Evolutionary conservation across 2,797 vertebrate genomes (phyloP), one percentile per base, ranked within the genome.

Genomic region (Sebastes nivosus): DNA sequence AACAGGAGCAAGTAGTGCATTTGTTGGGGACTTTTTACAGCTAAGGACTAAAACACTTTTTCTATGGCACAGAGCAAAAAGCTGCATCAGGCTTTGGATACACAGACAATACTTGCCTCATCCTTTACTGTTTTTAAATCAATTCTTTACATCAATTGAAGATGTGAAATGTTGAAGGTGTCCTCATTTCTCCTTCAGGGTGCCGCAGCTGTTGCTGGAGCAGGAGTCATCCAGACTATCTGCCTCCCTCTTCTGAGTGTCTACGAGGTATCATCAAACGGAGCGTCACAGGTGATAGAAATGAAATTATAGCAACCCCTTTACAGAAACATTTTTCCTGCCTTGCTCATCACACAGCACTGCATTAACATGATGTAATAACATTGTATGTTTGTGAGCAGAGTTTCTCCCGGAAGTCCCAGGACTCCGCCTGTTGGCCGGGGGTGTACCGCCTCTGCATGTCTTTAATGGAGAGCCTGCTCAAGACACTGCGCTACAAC

Each of bases 401-500:
- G 96, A 91, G 90, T 25, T 96, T 98, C 24, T 96, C 97, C n/a
- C 94, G 98, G 0, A 98, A 97, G 86, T 96, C 97, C 7, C 94
- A 98, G 92, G 98, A 99, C 58, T 96, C 95, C 0, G 97, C 98
- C 1, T 99, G 97, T 58, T 99, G 98, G 98, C 97, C 97, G 0
- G 97, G 98, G 0, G 98, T 99, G 60, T 99, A 99, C 88, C 96
- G 98, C 8, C 95, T 99, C 67, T 98, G 97, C 85, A 94, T 99
- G 94, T 99, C 97, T 5, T 83, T 99, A 63, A 99, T 99, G 98
- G 98, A 99, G 78, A 97, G 96, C 52, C 95, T 99, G n/a, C 97
- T 99, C n/a, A 99, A 98, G 91, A 99, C 97, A 0, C 95, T 99
- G 8, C 95, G 98, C 36, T 99, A 99, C 95, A 98, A 97, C 91